A percentile compares a stretch with the other conserved stretches of the same genome.
Conservation (phyloP, 2,888 invertebrate species). For the Heteropelma amictum region DNA sequence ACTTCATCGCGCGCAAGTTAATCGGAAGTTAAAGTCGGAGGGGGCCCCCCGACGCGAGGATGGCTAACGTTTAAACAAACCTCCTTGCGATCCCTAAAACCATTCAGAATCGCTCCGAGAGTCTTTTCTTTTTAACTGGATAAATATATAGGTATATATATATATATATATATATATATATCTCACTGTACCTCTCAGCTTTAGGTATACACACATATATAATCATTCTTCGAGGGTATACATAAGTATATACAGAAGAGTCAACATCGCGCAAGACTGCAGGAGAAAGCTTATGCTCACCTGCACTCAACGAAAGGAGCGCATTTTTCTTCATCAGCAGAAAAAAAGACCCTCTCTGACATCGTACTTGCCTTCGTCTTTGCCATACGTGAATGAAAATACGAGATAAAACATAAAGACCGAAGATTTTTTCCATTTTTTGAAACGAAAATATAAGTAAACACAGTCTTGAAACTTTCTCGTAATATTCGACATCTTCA, state of each 20-base stretch:
- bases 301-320: slow-evolving; percentile 41
- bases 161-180: slow-evolving; percentile 36
- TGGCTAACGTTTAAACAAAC: slow-evolving; percentile 47
- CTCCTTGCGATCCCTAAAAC: slow-evolving; percentile 26
- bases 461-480: no score
- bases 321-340: slow-evolving; percentile 37
- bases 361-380: slow-evolving; percentile 27
- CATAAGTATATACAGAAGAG: slow-evolving; percentile 47
- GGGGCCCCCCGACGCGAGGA: slow-evolving; percentile 46
- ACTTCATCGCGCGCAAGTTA: slow-evolving; percentile 66
- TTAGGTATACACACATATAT: neutral
- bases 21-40: slow-evolving; percentile 71
- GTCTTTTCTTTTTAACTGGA: slow-evolving; percentile 40
- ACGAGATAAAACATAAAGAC: no score
- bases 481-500: no score
- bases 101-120: slow-evolving; percentile 41
- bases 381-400: slow-evolving; percentile 40
- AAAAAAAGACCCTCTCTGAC: slow-evolving; percentile 24
- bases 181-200: slow-evolving; percentile 28
- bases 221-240: slow-evolving; percentile 27
- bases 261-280: slow-evolving; percentile 45
- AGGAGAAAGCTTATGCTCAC: slow-evolving; percentile 48
- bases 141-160: slow-evolving; percentile 30
- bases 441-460: neutral
- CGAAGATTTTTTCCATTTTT: neutral